These are phyloP conservation scores for Arenaria interpres DNA, from an alignment of 2,113 vertebrate genomes.

Conservation along the genomic window DNA sequence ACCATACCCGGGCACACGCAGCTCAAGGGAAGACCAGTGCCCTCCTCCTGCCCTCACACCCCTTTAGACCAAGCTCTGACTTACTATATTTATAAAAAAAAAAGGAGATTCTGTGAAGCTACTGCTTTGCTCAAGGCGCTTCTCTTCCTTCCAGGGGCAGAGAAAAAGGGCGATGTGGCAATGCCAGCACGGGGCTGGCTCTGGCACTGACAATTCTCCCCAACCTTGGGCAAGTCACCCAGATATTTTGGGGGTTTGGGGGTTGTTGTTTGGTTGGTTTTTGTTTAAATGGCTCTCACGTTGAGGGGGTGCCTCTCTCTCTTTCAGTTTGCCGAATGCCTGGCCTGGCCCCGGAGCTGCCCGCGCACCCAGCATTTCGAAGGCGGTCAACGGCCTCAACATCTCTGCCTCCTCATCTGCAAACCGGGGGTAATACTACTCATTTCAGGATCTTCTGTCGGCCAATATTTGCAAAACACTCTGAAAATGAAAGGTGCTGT, in stretches of 20 bases:
- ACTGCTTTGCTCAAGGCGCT: neutral
- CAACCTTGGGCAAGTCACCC: neutral
- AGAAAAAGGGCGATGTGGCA: neutral
- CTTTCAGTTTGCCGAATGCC: neutral
- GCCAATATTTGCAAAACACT: neutral
- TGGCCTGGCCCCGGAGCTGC: neutral
- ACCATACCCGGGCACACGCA: neutral
- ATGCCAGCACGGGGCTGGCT: neutral
- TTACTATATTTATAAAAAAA: neutral
- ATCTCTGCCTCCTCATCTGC: neutral
- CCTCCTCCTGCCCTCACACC: neutral
- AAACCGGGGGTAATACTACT: neutral
- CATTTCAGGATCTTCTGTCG: neutral
- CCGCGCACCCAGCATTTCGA: neutral
- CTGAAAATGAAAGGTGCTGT: constrained; percentile 23
- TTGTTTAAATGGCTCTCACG: neutral
- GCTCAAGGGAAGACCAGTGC: neutral
- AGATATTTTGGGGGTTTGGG: neutral
- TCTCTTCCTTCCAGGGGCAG: neutral
- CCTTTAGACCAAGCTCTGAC: neutral
- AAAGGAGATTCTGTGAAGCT: neutral
- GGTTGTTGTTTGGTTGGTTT: too few relatives aligned
- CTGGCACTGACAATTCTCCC: neutral
- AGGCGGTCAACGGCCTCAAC: neutral
- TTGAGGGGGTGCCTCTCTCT: neutral